These are phyloP conservation scores for Pandemis cinnamomeana DNA, from an alignment of 2,888 invertebrate species.

Conservation along the genomic window DNA sequence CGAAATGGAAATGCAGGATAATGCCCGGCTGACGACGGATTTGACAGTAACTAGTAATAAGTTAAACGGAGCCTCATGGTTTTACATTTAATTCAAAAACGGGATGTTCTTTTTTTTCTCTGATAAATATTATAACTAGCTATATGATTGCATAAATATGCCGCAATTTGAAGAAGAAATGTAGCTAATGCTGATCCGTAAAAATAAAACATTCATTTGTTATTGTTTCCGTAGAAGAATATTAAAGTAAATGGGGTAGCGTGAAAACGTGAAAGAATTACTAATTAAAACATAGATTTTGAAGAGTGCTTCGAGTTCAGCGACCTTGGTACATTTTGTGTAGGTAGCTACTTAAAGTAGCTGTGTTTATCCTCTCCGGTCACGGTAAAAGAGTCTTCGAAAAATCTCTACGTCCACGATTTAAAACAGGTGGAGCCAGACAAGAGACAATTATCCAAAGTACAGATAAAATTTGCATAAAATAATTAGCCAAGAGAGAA, in stretches of 20 bases:
- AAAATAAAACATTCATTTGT: too few species aligned
- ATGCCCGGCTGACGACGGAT: constrained; percentile 61
- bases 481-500: constrained; percentile 64
- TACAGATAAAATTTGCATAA: constrained; percentile 67
- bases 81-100: constrained; percentile 57
- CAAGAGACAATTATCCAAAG: constrained; percentile 55
- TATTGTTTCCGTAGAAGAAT: background rate
- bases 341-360: background rate
- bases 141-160: too few species aligned
- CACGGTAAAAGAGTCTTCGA: background rate
- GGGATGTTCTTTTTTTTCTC: constrained; percentile 26
- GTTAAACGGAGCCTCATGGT: constrained; percentile 57
- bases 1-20: constrained; percentile 69
- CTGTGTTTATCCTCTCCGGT: background rate
- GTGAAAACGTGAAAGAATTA: background rate
- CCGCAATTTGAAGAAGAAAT: too few species aligned
- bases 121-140: background rate
- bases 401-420: constrained; percentile 21
- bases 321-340: constrained; percentile 1
- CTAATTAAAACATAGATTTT: background rate
- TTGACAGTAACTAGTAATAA: constrained; percentile 52
- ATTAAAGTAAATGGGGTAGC: background rate
- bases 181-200: too few species aligned
- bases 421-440: constrained; percentile 41
- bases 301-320: background rate